Base-by-base conservation (phyloP, 2,888 invertebrate genomes). In the Psylliodes chrysocephalus region DNA sequence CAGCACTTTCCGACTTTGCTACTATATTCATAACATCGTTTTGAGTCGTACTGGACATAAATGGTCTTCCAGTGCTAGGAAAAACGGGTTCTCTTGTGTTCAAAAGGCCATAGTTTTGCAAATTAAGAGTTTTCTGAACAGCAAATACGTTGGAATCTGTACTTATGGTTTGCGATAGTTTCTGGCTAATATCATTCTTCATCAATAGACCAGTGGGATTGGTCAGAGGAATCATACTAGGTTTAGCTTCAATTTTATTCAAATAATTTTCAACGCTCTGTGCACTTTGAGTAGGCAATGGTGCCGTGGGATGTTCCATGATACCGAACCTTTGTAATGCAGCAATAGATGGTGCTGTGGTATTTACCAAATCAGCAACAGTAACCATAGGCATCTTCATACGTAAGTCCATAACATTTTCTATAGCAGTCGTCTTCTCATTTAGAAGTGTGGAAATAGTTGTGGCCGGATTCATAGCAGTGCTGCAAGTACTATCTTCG, bases 341-440 rank as follows among this genome's bases (percentile, higher is more conserved):
- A 0, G 84, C 83, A 71, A 84, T 79, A 18, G 88, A 89, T 15
- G 89, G 86, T 57, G 88, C 85, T 44, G 85, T 86, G 15, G 83
- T 82, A 51, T 84, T 86, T 74, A 75, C 84, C 75, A 74, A 82
- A 84, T 77, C 85, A 72, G 80, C 82, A 22, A 74, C 84, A 70
- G 82, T 86, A 75, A 73, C 84, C 71, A 86, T 84, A 61, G 84
- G 73, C 78, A 89, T 87, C 42, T 92, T 91, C 84, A 90, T 89
- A 17, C 90, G 83, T 44, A 90, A 84, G 82, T 90, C 91, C 62
- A 90, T 89, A n/a, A 87, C 89, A 68, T 83, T 84, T 47, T 82
- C 82, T n/a, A 85, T 84, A 47, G 64, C 60, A 1, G 65, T 33
- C 1, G 38, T 40, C 17, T 22, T 51, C 25, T 49, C 53, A 2